Percentiles rank a stretch among this genome's conserved stretches.
These are phyloP conservation scores for Biston betularia DNA, from an alignment of 2,888 invertebrate species.

Conservation along the genomic window DNA sequence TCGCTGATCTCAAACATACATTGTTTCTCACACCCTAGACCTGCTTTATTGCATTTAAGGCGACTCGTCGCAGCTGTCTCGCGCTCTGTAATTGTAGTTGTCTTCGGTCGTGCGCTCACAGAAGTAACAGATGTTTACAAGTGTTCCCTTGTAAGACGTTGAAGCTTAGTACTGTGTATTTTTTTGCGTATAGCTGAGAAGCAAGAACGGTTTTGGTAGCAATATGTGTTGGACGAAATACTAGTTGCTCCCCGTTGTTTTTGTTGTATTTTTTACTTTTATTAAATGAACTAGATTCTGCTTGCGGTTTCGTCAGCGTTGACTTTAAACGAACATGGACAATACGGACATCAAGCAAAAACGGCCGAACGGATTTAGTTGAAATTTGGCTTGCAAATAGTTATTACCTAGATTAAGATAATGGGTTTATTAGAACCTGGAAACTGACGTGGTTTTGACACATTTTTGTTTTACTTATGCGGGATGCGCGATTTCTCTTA, in stretches of 20 bases:
- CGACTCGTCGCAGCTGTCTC: conserved; percentile 70
- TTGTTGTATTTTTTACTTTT: background rate
- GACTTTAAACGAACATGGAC: too few species aligned
- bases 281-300: background rate
- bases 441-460: too few species aligned
- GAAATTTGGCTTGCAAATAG: too few species aligned
- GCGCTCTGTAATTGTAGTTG: conserved; percentile 74
- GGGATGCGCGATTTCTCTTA: too few species aligned
- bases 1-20: background rate
- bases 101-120: conserved; percentile 67
- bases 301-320: too few species aligned
- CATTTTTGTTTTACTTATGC: too few species aligned
- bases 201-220: conserved; percentile 2
- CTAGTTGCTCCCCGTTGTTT: background rate
- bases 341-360: too few species aligned
- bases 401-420: too few species aligned
- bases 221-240: background rate
- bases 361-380: too few species aligned
- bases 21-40: conserved; percentile 18
- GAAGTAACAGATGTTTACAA: conserved; percentile 77
- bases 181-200: conserved; percentile 24
- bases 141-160: conserved; percentile 55
- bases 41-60: conserved; percentile 79
- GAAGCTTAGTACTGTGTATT: conserved; percentile 23
- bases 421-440: too few species aligned